Conservation (phyloP, 2,888 invertebrate species). For the Germaria angustata region DNA sequence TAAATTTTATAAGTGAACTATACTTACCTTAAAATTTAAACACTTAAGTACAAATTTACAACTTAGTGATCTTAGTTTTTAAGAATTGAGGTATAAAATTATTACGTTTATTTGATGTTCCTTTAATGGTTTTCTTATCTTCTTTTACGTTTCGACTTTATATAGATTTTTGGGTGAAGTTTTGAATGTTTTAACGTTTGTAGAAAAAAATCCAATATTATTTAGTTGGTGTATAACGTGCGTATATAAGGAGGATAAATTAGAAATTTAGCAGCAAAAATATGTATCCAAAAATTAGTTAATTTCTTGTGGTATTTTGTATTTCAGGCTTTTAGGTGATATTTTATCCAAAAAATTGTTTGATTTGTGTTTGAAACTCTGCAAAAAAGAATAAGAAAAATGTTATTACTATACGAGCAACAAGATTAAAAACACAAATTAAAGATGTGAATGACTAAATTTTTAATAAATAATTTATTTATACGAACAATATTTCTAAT, state of each 20-base stretch:
- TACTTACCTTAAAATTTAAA: slow-evolving; percentile 77
- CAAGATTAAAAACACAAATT: no score
- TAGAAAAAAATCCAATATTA: slow-evolving; percentile 32
- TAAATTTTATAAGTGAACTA: background rate
- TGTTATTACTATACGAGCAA: no score
- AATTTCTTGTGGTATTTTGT: slow-evolving; percentile 67
- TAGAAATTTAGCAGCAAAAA: slow-evolving; percentile 68
- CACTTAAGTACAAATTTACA: slow-evolving; percentile 80
- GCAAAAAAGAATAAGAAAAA: slow-evolving; percentile 35
- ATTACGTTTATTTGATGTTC: slow-evolving; percentile 75
- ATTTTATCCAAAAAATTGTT: slow-evolving; percentile 73
- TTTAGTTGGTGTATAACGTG: slow-evolving; percentile 44
- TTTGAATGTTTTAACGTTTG: background rate
- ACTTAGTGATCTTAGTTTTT: slow-evolving; percentile 74
- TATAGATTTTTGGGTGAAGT: slow-evolving; percentile 25
- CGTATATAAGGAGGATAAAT: slow-evolving; percentile 43
- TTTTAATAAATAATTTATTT: no score
- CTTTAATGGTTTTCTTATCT: slow-evolving; percentile 68
- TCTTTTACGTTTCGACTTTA: slow-evolving; percentile 41
- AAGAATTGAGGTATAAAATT: slow-evolving; percentile 79
- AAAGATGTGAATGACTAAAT: no score
- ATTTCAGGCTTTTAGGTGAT: slow-evolving; percentile 66
- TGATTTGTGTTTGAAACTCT: slow-evolving; percentile 79
- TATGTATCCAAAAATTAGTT: slow-evolving; percentile 75
- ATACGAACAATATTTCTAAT: no score